phyloP scores from a whole-genome alignment of 2,797 vertebrate species.

The Eutrigla gurnardus region DNA sequence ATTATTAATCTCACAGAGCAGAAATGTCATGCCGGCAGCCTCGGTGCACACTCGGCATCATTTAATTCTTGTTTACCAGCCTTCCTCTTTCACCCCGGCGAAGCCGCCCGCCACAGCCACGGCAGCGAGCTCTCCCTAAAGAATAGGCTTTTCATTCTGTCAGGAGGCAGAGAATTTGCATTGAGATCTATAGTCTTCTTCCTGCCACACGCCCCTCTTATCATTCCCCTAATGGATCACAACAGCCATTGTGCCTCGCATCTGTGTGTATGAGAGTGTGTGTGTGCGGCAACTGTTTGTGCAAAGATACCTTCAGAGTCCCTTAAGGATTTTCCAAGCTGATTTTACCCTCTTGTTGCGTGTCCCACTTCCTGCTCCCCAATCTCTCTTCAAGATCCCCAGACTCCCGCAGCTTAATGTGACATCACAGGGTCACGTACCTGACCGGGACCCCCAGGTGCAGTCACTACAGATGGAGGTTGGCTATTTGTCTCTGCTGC shows the following conservation, averaged over 20 bases:
- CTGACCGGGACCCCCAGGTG: constrained; percentile 50
- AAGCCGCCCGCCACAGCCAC: constrained; percentile 48
- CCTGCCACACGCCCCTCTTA: constrained; percentile 59
- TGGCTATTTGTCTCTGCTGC: constrained; percentile 36
- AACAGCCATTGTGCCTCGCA: constrained; percentile 60
- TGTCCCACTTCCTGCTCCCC: constrained; percentile 65
- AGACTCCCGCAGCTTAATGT: constrained; percentile 66
- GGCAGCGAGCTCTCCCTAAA: constrained; percentile 58
- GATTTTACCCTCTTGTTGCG: constrained; percentile 69
- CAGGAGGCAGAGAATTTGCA: constrained; percentile 74
- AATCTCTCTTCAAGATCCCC: constrained; percentile 61
- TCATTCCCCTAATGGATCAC: constrained; percentile 71
- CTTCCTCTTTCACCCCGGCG: constrained; percentile 56
- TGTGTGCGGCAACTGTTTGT: constrained; percentile 51
- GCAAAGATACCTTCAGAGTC: constrained; percentile 62
- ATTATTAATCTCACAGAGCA: constrained; percentile 83
- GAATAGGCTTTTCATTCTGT: constrained; percentile 70
- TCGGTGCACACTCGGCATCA: constrained; percentile 63
- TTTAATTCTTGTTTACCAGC: constrained; percentile 82
- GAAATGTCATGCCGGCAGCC: constrained; percentile 80
- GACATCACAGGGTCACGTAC: constrained; percentile 69
- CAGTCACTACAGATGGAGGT: constrained; percentile 57
- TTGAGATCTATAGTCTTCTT: constrained; percentile 65
- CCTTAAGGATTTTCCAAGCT: constrained; percentile 57
- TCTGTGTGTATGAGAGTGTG: constrained; percentile 22